Base-by-base conservation (phyloP, 2,797 vertebrate species). In the Sylvilagus floridanus region DNA sequence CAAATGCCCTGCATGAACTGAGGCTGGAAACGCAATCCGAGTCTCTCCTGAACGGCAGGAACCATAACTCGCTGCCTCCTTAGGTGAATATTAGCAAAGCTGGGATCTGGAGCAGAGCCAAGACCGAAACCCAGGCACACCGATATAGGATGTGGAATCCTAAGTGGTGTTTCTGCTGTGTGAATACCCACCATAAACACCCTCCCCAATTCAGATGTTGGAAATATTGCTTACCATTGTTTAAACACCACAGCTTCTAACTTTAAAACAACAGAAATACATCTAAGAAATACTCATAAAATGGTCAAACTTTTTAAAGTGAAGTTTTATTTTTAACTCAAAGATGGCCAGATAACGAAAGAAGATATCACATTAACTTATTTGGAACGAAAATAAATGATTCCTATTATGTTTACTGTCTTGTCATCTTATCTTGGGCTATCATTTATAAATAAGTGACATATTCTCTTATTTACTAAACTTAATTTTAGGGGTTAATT, bases 401-500 rank as follows among this genome's bases (percentile, higher is more conserved):
- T 77, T 57, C 82, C 6, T 82, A 13, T 84, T 71, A 69, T 47
- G 7, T 8, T 94, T 69, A 42, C 19, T 60, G 62, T 84, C 84
- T 77, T 72, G 83, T 26, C 28, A 68, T 17, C 32, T 84, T 71
- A 84, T n/a, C 82, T 72, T 92, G 12, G 75, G 63, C 6, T 84
- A 26, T 22, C 42, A 84, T 66, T 90, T 91, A 63, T 71, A 68
- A 32, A 84, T 35, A 85, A 69, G 5, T 83, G 8, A 77, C 17
- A n/a, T 32, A 65, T 42, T 85, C 50, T 81, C 77, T 28, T 73
- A 75, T 86, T 86, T 68, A 63, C 47, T 76, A 93, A 32, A 71
- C 30, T 92, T 92, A 71, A 52, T 94, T 91, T 91, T 78, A 81
- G 16, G 71, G 63, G 14, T 66, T 91, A 32, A 73, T 30, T 95